Conservation (phyloP, 2,888 invertebrate species). For the Apodemia mormo region DNA sequence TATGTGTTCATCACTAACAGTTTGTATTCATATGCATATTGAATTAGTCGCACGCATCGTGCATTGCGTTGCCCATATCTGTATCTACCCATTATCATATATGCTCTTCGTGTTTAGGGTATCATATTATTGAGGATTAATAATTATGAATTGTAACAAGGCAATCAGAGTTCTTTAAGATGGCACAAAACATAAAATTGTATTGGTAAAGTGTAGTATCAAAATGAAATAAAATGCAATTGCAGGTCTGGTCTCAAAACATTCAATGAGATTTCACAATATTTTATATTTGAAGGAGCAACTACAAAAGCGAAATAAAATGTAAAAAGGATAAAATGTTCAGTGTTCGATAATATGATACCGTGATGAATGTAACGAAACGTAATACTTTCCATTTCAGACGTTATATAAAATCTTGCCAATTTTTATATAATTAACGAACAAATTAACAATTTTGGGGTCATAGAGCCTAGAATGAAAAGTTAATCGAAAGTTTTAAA, state of each 20-base stretch:
- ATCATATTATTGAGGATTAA: constrained; percentile 22
- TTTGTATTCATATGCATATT: constrained; percentile 31
- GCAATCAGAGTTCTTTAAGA: neutral
- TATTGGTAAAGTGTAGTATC: too few species aligned
- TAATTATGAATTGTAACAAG: neutral
- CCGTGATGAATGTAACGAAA: constrained; percentile 19
- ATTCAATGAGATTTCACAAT: constrained; percentile 5
- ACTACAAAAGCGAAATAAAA: constrained; percentile 52
- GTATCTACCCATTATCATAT: constrained; percentile 25
- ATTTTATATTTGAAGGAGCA: neutral
- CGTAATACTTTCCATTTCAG: constrained; percentile 65
- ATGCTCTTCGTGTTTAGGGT: constrained; percentile 25
- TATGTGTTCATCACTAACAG: constrained; percentile 31
- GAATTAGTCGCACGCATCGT: constrained; percentile 29
- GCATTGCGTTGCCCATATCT: constrained; percentile 28
- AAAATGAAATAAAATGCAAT: too few species aligned
- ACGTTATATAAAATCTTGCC: constrained; percentile 56
- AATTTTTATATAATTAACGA: constrained; percentile 43
- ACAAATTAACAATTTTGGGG: constrained; percentile 42
- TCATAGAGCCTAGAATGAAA: constrained; percentile 64
- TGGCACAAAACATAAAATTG: too few species aligned
- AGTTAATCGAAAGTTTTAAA: constrained; percentile 34
- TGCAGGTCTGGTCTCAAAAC: too few species aligned
- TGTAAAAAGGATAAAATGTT: constrained; percentile 21
- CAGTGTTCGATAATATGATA: constrained; percentile 21